Evolutionary conservation across 2,888 invertebrate species (phyloP).

Genomic region (Leptarthrus brevirostris): DNA sequence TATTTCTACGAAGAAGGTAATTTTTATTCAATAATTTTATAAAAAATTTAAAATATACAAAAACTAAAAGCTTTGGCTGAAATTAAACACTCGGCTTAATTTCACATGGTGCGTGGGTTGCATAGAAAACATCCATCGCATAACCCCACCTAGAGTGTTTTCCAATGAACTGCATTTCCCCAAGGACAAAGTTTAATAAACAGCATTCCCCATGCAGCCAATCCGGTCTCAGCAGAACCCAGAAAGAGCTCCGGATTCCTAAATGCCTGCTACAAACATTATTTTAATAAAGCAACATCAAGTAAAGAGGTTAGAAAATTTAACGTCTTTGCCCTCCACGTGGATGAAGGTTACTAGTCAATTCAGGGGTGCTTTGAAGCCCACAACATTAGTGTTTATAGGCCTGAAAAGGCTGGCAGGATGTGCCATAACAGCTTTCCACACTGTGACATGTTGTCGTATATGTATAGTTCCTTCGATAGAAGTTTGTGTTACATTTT

Average conservation of each 20-base stretch:
- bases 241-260: neutral
- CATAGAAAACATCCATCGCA: neutral
- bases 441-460: too few relatives aligned
- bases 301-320: neutral
- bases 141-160: neutral
- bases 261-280: neutral
- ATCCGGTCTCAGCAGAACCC: neutral
- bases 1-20: too few relatives aligned
- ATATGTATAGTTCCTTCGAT: too few relatives aligned
- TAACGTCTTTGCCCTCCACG: neutral
- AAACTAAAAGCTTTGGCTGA: too few relatives aligned
- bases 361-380: neutral
- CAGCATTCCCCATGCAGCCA: neutral
- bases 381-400: neutral
- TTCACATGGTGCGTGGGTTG: neutral
- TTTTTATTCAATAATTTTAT: too few relatives aligned
- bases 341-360: neutral
- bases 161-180: constrained; percentile 18
- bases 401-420: constrained; percentile 2
- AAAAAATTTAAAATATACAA: too few relatives aligned
- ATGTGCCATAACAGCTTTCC: neutral
- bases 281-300: neutral
- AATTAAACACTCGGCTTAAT: too few relatives aligned
- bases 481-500: constrained; percentile 14
- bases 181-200: constrained; percentile 27